A percentile compares a stretch with the other conserved stretches of the same genome.
These are phyloP conservation scores for Calyptommatus sinebrachiatus DNA, from an alignment of 2,113 vertebrate species.

Conservation along the genomic window DNA sequence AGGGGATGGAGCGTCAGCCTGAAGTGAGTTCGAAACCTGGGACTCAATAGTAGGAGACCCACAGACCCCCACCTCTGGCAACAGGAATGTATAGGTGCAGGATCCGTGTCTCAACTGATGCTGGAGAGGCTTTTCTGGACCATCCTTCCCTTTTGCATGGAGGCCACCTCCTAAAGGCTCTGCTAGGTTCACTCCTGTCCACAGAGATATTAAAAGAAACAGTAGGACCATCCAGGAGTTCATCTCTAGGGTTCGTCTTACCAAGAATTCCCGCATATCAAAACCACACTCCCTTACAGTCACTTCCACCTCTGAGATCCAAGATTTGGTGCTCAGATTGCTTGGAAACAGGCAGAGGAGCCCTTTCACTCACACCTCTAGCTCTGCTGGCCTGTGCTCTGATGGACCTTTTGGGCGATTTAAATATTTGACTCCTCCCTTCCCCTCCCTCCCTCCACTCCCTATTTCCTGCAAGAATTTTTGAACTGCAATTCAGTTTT, in stretches of 20 bases:
- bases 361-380: constrained; percentile 56
- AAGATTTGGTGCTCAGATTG: too few species aligned
- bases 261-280: neutral
- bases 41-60: constrained; percentile 50
- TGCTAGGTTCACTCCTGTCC: constrained; percentile 39
- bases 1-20: constrained; percentile 66
- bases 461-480: constrained; percentile 35
- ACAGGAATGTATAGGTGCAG: constrained; percentile 82
- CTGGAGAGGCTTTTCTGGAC: constrained; percentile 61
- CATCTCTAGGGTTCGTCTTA: neutral
- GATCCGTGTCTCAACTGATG: constrained; percentile 77
- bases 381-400: constrained; percentile 50
- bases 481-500: constrained; percentile 49
- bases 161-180: neutral
- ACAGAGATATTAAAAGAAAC: constrained; percentile 20
- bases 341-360: constrained; percentile 32
- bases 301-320: neutral
- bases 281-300: neutral
- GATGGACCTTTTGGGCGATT: constrained; percentile 53
- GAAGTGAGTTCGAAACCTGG: constrained; percentile 76
- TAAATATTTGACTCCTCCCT: constrained; percentile 25
- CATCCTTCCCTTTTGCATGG: constrained; percentile 27
- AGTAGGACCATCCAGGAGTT: neutral
- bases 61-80: constrained; percentile 77
- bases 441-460: constrained; percentile 21